phyloP scores from a whole-genome alignment of 1,140 invertebrate species.

The Cydia fagiglandana region DNA sequence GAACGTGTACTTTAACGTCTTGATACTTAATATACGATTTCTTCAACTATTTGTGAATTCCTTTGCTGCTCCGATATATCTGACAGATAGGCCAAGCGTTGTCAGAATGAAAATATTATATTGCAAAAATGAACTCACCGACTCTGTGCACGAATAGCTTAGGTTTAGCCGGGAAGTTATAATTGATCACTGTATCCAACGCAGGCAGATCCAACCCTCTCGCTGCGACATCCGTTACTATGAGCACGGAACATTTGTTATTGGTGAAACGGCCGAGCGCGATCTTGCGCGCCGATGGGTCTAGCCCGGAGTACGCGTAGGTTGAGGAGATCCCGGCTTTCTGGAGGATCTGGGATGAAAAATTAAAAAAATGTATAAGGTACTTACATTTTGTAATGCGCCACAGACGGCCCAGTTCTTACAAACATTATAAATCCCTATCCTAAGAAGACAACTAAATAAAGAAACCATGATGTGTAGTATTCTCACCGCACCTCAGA shows the following conservation, averaged over 20 bases:
- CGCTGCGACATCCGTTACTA: slow-evolving; percentile 98
- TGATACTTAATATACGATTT: too few relatives aligned
- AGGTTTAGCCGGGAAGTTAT: slow-evolving; percentile 97
- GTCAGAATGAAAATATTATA: background rate
- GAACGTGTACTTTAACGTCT: too few relatives aligned
- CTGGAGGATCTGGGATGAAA: slow-evolving; percentile 85
- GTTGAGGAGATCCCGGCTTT: slow-evolving; percentile 89
- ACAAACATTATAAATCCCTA: too few relatives aligned
- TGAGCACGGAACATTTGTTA: slow-evolving; percentile 87
- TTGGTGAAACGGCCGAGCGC: slow-evolving; percentile 95
- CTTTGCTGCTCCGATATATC: too few relatives aligned
- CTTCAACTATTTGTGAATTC: too few relatives aligned
- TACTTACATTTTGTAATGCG: too few relatives aligned
- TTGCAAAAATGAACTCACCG: slow-evolving; percentile 83
- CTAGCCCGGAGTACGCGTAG: slow-evolving; percentile 96
- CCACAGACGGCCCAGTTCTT: too few relatives aligned
- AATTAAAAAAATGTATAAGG: slow-evolving; percentile 46
- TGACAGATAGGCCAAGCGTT: too few relatives aligned
- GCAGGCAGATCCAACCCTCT: slow-evolving; percentile 98
- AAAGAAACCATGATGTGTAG: too few relatives aligned
- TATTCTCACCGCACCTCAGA: too few relatives aligned
- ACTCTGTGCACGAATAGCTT: slow-evolving; percentile 99
- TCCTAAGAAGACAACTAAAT: too few relatives aligned
- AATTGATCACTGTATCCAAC: slow-evolving; percentile 98
- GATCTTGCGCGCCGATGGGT: slow-evolving; percentile 97